phyloP scores from a whole-genome alignment of 2,113 vertebrate genomes.

The Arvicanthis niloticus region DNA sequence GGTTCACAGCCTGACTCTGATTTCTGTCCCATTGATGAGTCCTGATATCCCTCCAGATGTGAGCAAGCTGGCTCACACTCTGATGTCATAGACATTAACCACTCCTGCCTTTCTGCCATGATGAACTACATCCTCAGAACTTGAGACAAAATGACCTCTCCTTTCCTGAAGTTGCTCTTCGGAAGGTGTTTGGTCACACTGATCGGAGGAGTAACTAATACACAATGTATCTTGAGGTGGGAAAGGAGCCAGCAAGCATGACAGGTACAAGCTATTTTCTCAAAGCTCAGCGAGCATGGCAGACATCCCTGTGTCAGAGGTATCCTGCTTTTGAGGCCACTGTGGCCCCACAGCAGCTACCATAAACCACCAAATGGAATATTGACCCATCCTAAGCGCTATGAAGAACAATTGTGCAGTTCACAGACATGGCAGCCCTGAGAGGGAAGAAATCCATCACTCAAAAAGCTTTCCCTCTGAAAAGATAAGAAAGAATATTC shows the following conservation, averaged over 20 bases:
- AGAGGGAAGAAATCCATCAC: too few species aligned
- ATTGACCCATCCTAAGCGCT: fast-evolving
- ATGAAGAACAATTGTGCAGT: background rate
- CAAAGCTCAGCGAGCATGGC: background rate
- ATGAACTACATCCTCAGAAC: background rate
- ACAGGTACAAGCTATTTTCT: background rate
- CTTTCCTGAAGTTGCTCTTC: background rate
- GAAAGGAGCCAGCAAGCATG: background rate
- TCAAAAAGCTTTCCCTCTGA: background rate
- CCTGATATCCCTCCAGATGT: background rate
- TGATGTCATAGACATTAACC: too few species aligned
- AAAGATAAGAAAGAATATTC: background rate
- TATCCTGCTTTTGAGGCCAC: background rate
- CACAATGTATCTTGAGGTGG: too few species aligned
- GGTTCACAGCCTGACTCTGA: background rate
- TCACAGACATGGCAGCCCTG: background rate
- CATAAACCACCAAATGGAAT: background rate
- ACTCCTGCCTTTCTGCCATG: background rate
- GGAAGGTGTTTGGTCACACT: background rate
- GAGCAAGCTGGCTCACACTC: background rate
- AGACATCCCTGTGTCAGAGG: background rate
- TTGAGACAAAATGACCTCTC: background rate
- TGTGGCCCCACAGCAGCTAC: background rate
- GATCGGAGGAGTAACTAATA: background rate
- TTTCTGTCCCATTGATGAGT: background rate